These are phyloP conservation scores for Caenorhabditis remanei DNA, from an alignment of 1,140 invertebrate species.

Conservation along the genomic window DNA sequence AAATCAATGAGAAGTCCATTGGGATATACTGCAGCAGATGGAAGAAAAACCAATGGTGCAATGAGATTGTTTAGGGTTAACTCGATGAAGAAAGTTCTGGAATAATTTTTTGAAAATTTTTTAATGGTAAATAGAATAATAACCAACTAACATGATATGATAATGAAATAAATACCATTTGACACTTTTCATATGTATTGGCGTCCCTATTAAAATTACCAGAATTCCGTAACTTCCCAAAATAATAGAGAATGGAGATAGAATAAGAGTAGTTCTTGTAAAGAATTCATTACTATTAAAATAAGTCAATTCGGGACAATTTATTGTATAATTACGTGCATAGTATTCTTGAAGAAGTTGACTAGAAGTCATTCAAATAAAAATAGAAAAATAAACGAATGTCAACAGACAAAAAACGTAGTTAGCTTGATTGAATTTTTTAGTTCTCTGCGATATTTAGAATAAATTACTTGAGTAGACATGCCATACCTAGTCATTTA, in stretches of 20 bases:
- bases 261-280: neutral
- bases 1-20: neutral
- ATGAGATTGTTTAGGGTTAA: neutral
- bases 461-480: too few relatives aligned
- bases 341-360: too few relatives aligned
- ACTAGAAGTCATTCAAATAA: too few relatives aligned
- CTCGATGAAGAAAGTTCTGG: conserved; percentile 4
- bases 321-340: too few relatives aligned
- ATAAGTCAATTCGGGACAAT: neutral
- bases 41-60: neutral
- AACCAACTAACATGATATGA: neutral
- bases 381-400: too few relatives aligned
- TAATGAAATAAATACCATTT: conserved; percentile 12
- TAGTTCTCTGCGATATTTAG: too few relatives aligned
- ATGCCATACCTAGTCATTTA: too few relatives aligned
- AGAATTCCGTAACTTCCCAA: neutral
- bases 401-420: too few relatives aligned
- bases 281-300: neutral
- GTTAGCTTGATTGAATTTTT: too few relatives aligned
- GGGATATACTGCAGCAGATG: neutral
- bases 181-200: neutral
- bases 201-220: neutral
- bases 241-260: neutral
- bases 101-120: neutral
- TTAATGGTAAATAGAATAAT: neutral